Evolutionary conservation across 2,113 vertebrate genomes (phyloP).

Genomic region (Alligator sinensis): DNA sequence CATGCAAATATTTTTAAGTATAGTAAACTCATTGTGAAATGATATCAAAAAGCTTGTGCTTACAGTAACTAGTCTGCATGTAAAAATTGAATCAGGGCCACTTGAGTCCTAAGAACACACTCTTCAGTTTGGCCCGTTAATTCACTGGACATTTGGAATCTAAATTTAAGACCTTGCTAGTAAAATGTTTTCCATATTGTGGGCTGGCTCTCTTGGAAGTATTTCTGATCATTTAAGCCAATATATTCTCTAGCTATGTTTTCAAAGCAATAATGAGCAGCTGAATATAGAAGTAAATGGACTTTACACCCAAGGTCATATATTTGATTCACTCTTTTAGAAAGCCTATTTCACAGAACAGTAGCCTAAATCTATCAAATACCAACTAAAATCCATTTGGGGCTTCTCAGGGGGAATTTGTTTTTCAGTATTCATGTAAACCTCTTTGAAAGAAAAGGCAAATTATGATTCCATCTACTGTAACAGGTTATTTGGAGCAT

Average conservation of each 20-base stretch:
- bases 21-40: constrained; percentile 65
- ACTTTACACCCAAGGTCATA: neutral
- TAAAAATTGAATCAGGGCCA: neutral
- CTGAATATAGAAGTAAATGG: constrained; percentile 13
- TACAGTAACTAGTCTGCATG: constrained; percentile 21
- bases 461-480: neutral
- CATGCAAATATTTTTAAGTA: constrained; percentile 62
- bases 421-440: neutral
- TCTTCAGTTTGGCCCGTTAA: constrained; percentile 5
- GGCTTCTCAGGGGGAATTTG: neutral
- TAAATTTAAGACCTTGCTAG: constrained; percentile 30
- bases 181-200: constrained; percentile 27
- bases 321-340: neutral
- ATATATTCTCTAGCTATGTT: neutral
- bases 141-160: constrained; percentile 33
- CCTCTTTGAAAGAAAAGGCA: neutral
- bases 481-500: neutral
- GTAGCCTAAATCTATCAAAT: neutral
- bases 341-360: neutral
- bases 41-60: constrained; percentile 38
- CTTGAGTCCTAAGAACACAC: constrained; percentile 1
- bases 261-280: constrained; percentile 9
- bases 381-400: neutral
- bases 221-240: constrained; percentile 10
- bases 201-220: neutral